Base-by-base conservation (phyloP, 2,797 vertebrate genomes). In the Xiphorhynchus erythropygius region DNA sequence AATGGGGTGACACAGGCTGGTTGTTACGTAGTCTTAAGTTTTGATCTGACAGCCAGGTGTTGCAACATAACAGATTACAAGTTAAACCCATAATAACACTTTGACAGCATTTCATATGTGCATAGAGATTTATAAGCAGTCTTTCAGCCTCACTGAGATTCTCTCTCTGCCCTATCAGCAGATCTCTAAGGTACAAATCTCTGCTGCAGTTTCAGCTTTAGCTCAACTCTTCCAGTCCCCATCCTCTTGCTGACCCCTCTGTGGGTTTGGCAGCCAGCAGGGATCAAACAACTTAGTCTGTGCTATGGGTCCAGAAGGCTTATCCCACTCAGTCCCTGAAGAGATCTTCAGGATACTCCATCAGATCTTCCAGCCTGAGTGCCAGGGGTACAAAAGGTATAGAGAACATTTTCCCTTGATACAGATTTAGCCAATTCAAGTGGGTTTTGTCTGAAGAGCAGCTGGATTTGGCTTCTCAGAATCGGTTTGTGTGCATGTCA, bases 341-440 rank as follows among this genome's bases (percentile, higher is more conserved):
- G 7, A 6, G 15, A 68, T 39, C 37, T 53, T 78, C 27, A 57
- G 11, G 15, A 14, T 30, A 30, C 5, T 60, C 7, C 23, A 64
- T 53, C 67, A 53, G 24, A n/a, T 23, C 32, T 33, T 75, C 53
- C 57, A 82, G 42, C 19, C 18, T 24, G 41, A 55, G 18, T 2
- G 1, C 2, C 7, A 7, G 2, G 16, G 35, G 0, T 28, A 13
- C 18, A 50, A 39, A 74, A 63, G 4, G 6, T 39, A 50, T 27
- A 59, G 39, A 44, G 13, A 41, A 42, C 3, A 19, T 84, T 92
- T 86, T 37, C 18, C 18, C n/a, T 4, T 5, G 9, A 37, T 35
- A 63, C 13, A 57, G 33, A 30, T 5, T 5, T 17, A 63, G 28
- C 16, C 46, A 65, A 18, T 33, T 59, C 23, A 67, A n/a, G 30